phyloP scores from a whole-genome alignment of 2,888 invertebrate species.

The Candidula unifasciata region DNA sequence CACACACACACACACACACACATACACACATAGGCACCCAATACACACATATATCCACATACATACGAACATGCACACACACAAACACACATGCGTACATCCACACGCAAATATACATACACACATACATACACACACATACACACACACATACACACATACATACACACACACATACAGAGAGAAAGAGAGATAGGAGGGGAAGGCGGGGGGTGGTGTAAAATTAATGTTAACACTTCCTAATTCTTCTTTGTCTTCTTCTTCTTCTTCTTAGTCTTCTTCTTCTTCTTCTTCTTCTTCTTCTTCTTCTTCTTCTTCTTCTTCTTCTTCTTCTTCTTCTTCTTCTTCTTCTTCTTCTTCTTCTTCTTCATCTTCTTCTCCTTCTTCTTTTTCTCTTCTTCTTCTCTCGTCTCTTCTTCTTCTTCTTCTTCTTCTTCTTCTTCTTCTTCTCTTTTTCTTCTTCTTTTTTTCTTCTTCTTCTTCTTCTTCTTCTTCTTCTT shows the following conservation, averaged over 20 bases:
- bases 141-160: background rate
- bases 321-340: background rate
- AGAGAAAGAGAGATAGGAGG: background rate
- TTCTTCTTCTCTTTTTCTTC: background rate
- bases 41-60: background rate
- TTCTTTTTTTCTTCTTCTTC: background rate
- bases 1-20: background rate
- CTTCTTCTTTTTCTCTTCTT: background rate
- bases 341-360: background rate
- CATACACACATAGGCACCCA: background rate
- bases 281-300: background rate
- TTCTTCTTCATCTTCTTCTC: background rate
- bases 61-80: background rate
- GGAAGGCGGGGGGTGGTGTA: too few species aligned
- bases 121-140: too few species aligned
- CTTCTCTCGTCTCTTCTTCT: background rate
- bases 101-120: background rate
- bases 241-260: background rate
- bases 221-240: too few species aligned
- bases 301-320: background rate
- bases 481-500: background rate
- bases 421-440: background rate
- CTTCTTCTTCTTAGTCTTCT: background rate
- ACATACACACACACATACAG: background rate
- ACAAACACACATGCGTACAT: background rate